Percentiles rank a stretch among this genome's conserved stretches.
Evolutionary conservation across 2,797 vertebrate species (phyloP).

Genomic region (Sebastes matsubarae): DNA sequence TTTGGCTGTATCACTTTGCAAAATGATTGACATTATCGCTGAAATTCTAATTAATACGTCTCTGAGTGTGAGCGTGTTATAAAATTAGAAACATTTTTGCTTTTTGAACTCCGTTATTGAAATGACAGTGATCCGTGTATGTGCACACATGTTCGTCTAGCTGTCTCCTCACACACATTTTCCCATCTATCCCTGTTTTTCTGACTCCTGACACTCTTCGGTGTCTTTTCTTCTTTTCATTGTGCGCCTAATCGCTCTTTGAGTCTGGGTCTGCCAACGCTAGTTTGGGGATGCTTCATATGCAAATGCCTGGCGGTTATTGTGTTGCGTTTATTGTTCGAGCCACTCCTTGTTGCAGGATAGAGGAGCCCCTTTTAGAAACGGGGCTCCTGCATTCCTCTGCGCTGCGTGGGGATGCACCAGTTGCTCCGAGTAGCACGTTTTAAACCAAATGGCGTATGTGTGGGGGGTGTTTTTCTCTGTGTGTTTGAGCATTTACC

Average conservation of each 20-base stretch:
- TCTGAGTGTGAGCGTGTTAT: slow-evolving; percentile 4
- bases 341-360: slow-evolving; percentile 35
- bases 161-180: slow-evolving; percentile 9
- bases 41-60: slow-evolving; percentile 41
- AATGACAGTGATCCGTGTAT: slow-evolving; percentile 33
- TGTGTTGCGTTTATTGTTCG: slow-evolving; percentile 51
- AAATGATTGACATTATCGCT: slow-evolving; percentile 47
- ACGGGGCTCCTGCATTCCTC: slow-evolving; percentile 17
- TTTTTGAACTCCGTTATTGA: slow-evolving; percentile 27
- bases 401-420: slow-evolving; percentile 15
- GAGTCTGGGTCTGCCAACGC: slow-evolving; percentile 14
- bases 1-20: slow-evolving; percentile 3
- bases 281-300: slow-evolving; percentile 48
- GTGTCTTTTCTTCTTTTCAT: background rate
- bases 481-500: slow-evolving; percentile 51
- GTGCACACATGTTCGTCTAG: background rate
- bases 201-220: background rate
- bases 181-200: slow-evolving; percentile 3
- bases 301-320: slow-evolving; percentile 53
- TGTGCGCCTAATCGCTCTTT: background rate
- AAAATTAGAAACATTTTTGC: slow-evolving; percentile 19
- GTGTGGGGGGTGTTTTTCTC: slow-evolving; percentile 1
- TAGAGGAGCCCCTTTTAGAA: slow-evolving; percentile 55
- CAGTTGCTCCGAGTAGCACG: slow-evolving; percentile 11
- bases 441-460: slow-evolving; percentile 17